Conservation (phyloP, 30 jellyfish, hydroid and myxozoan genomes). For the Clytia hemisphaerica region DNA sequence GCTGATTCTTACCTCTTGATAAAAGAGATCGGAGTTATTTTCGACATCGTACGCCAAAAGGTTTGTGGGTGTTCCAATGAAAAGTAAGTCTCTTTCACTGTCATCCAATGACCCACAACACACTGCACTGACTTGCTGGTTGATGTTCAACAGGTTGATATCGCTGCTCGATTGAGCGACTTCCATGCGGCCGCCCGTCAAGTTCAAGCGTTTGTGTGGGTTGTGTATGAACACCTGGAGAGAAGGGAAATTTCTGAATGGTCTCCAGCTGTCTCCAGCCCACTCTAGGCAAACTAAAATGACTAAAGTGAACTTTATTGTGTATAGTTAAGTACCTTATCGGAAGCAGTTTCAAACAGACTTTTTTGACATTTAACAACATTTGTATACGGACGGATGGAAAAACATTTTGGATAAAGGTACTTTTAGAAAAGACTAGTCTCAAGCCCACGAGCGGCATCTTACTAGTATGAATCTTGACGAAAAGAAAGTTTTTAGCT, state of each 20-base stretch:
- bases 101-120: conserved; percentile 71
- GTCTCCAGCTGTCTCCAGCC: background rate
- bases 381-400: no score
- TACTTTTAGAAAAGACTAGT: no score
- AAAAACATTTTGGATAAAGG: no score
- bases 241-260: background rate
- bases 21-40: conserved; percentile 80
- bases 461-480: no score
- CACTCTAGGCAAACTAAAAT: no score
- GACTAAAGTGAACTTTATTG: no score
- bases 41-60: conserved; percentile 91
- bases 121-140: conserved; percentile 86
- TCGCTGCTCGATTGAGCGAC: conserved; percentile 40
- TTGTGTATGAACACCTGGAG: conserved; percentile 78
- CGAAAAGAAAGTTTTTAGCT: no score
- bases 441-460: no score
- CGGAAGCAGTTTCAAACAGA: no score
- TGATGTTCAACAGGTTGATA: conserved; percentile 55
- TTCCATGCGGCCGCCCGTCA: conserved; percentile 74
- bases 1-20: conserved; percentile 93
- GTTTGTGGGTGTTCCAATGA: conserved; percentile 93
- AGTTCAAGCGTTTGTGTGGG: conserved; percentile 61
- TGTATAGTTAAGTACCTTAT: no score
- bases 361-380: no score
- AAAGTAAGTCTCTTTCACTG: conserved; percentile 58